Evolutionary conservation across 30 jellyfish, hydroid and myxozoan genomes (phyloP), one percentile per base, ranked within the genome.

Genomic region (Hydra vulgaris): DNA sequence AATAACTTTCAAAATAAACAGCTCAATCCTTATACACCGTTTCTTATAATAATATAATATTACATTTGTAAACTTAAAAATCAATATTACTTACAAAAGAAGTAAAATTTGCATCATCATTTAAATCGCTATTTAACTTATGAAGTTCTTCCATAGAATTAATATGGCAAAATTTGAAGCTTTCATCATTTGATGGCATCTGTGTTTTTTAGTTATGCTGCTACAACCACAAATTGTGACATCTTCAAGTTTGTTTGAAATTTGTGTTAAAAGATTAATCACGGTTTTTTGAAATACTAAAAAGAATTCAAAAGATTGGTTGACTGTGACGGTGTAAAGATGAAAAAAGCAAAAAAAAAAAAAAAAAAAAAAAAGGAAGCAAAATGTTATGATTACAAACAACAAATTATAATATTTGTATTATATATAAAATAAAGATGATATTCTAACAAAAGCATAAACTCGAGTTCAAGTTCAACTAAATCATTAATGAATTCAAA

Each of bases 11-110:
- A 40, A 40, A 40, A 40, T 40, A 40, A 40, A 40, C 61, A 40
- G 61, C 61, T 40, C 61, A 40, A 40, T 40, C 12, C 61, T 40
- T 40, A 40, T 40, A 40, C 61, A 40, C 61, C 61, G 12, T 3
- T 40, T 40, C 61, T 40, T 40, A 40, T 40, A 40, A 40, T 40
- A 40, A 40, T 40, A 40, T 40, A 40, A 12, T 40, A 40, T 40
- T 40, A 40, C 61, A 40, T n/a, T 40, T 23, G 75, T 23, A 68
- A 68, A 68, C 75, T n/a, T 68, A 68, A 23, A 68, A 68, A 68
- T 20, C 75, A 23, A 68, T 68, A 68, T n/a, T 68, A 68, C 75
- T 68, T 68, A 68, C 75, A 68, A 68, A 68, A 68, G 75, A 68
- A 68, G 75, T 68, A 68, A 68, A 68, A 23, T 15, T 68, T 68